These are phyloP conservation scores for Drosophila truncata DNA, from an alignment of 1,140 invertebrate genomes.

Conservation along the genomic window DNA sequence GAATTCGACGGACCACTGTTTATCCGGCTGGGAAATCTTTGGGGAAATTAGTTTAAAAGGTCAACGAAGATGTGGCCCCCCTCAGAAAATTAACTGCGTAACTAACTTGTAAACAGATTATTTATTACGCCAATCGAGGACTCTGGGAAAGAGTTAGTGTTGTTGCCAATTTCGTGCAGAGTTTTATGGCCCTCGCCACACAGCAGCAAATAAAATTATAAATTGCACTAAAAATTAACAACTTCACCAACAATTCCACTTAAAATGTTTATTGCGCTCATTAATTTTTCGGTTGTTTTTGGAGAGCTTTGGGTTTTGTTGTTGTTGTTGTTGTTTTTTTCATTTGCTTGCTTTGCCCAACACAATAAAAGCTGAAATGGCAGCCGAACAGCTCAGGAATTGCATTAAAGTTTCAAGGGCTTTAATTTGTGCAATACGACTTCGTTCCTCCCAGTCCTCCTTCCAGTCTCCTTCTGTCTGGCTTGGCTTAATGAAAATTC, in stretches of 20 bases:
- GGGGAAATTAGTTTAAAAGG: constrained; percentile 83
- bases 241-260: constrained; percentile 83
- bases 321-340: constrained; percentile 1
- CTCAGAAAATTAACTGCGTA: constrained; percentile 71
- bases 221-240: constrained; percentile 84
- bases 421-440: constrained; percentile 56
- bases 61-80: constrained; percentile 37
- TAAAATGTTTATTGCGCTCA: constrained; percentile 84
- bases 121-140: constrained; percentile 69
- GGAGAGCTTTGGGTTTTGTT: constrained; percentile 42
- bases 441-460: background rate
- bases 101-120: constrained; percentile 83
- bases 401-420: constrained; percentile 80
- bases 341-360: constrained; percentile 26
- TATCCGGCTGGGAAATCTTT: constrained; percentile 55
- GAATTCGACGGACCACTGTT: constrained; percentile 38
- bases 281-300: constrained; percentile 79
- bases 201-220: constrained; percentile 60
- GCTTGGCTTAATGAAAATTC: constrained; percentile 69
- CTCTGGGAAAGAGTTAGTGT: constrained; percentile 33
- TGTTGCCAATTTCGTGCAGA: constrained; percentile 61
- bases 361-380: constrained; percentile 51
- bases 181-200: constrained; percentile 77
- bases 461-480: constrained; percentile 21
- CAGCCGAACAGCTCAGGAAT: constrained; percentile 43